Evolutionary conservation across 1,140 invertebrate species (phyloP).

Genomic region (Achatina immaculata): DNA sequence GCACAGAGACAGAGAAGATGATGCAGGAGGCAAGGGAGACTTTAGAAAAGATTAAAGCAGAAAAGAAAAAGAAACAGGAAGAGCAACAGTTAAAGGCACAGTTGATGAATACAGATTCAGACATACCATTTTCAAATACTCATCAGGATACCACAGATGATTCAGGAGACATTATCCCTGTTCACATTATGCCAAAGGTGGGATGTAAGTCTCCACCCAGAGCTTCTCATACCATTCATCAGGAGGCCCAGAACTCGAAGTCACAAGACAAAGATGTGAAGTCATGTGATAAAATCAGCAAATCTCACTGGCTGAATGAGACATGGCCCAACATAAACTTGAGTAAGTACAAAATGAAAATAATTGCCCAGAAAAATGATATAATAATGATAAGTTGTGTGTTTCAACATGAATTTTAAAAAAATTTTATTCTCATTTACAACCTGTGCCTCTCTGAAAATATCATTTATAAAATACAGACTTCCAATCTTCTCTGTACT

Average conservation of each 20-base stretch:
- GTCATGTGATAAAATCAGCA: constrained; percentile 7
- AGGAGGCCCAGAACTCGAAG: background rate
- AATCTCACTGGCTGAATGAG: constrained; percentile 14
- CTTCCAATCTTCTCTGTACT: too few species aligned
- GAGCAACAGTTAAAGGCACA: constrained; percentile 8
- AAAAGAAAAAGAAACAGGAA: constrained; percentile 37
- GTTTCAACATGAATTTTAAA: too few species aligned
- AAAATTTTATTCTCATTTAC: too few species aligned
- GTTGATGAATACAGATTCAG: background rate
- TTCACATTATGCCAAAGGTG: constrained; percentile 44
- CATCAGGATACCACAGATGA: constrained; percentile 40
- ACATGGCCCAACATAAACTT: constrained; percentile 31
- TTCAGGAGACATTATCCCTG: constrained; percentile 58
- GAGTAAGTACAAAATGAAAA: constrained; percentile 30
- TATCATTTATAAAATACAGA: too few species aligned
- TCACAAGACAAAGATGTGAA: background rate
- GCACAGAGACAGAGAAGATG: constrained; percentile 44
- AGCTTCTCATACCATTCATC: background rate
- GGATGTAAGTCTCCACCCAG: background rate
- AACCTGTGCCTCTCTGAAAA: too few species aligned
- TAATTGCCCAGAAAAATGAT: too few species aligned
- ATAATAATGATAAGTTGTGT: too few species aligned
- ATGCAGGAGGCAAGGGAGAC: constrained; percentile 51
- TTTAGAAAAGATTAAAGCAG: constrained; percentile 44
- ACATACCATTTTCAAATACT: background rate